Evolutionary conservation across 2,888 invertebrate species (phyloP), one percentile per base, ranked within the genome.

Genomic region (Hirtodrosophila duncani): DNA sequence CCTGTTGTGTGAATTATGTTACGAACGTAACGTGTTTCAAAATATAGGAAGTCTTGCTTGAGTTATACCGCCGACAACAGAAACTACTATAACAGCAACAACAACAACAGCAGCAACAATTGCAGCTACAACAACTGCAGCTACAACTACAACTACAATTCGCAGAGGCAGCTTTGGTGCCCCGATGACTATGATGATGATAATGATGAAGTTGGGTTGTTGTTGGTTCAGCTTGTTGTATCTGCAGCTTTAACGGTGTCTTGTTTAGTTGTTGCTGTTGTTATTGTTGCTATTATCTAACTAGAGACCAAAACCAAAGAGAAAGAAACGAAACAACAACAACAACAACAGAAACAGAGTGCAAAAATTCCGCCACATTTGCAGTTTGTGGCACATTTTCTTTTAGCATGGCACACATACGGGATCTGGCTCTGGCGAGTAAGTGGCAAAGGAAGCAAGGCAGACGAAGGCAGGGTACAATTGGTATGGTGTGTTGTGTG

Each of bases 1-100:
- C 79, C 81, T 78, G 78, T 79, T 78, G 81, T 83, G 83, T 81
- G 84, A 83, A 84, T 83, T 84, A 81, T 83, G 83, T 84, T 84
- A 84, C 84, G 81, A 83, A 82, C 84, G 83, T 84, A 84, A 84
- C 84, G 80, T 83, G 83, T 84, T 84, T 84, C 83, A 83, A 84
- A 84, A 84, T 83, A 83, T 84, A 84, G 84, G 84, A 84, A 84
- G 83, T 84, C 83, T 82, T 79, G 81, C 74, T 81, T 82, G 75
- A 81, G 68, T 82, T 81, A 81, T 69, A 70, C 65, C 64, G 63
- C 63, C 65, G 64, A 58, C 58, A 27, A 31, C 34, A 41, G 9
- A 13, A 29, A 21, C 31, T 18, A 29, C 36, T 38, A 11, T 17
- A 17, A 41, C 39, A 37, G 33, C 39, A 9, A n/a, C 11, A 3